These are phyloP conservation scores for Melanaphis sacchari DNA, from an alignment of 1,140 invertebrate genomes.

Conservation along the genomic window DNA sequence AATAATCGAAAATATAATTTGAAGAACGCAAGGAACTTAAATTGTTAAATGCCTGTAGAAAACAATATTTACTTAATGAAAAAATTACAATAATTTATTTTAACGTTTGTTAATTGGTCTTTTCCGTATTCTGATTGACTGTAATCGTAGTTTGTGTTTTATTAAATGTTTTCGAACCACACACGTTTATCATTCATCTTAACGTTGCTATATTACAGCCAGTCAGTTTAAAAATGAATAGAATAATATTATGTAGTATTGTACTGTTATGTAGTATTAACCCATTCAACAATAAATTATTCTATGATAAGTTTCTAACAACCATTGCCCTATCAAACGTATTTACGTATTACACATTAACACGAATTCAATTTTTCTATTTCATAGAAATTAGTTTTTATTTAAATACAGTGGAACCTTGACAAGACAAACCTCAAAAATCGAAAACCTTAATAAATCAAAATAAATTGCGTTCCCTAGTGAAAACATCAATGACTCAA, in stretches of 20 bases:
- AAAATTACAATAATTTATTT: slow-evolving; percentile 27
- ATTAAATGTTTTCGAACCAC: slow-evolving; percentile 20
- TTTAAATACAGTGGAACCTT: no score
- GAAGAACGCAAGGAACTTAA: neutral
- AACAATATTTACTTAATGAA: slow-evolving; percentile 21
- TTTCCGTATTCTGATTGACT: slow-evolving; percentile 16
- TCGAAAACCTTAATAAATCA: no score
- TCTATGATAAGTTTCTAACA: neutral
- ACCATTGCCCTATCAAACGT: neutral
- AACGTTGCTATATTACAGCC: neutral
- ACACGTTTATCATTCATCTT: neutral
- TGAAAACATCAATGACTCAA: no score
- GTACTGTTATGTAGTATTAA: neutral
- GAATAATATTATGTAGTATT: neutral
- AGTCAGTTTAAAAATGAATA: neutral
- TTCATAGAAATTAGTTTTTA: neutral
- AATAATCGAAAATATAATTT: neutral
- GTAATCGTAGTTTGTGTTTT: neutral
- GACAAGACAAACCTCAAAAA: no score
- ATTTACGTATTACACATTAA: neutral
- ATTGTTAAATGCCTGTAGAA: neutral
- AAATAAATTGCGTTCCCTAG: no score
- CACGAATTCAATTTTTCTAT: neutral
- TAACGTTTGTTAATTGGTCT: slow-evolving; percentile 37
- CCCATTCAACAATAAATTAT: neutral